Base-by-base conservation (phyloP, 2,888 invertebrate species). In the Cecidostiba fungosa region DNA sequence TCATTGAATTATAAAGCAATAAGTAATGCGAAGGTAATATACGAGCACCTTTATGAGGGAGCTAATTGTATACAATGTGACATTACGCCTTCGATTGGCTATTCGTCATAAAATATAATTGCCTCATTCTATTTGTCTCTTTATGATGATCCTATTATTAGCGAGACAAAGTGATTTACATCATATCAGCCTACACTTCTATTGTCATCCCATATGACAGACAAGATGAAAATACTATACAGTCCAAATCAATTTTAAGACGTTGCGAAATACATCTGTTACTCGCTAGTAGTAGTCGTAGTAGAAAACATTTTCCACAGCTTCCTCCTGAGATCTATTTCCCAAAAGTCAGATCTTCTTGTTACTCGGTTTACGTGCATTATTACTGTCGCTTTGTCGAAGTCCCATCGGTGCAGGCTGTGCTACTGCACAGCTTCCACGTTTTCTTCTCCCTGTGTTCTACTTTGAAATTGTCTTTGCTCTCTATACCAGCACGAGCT, bases 391-490 rank as follows among this genome's bases (percentile, higher is more conserved):
- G 50, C 50, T 50, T 50, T 50, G 50, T 50, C 50, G 66, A 78
- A 43, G 69, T 66, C 78, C 78, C 76, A 69, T 43, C 66, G 69
- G 47, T 43, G 43, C 6, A 62, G 6, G 16, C 10, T 32, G 43
- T n/a, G 4, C n/a, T n/a, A n/a, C n/a, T n/a, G n/a, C n/a, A n/a
- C 39, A 62, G 62, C 29, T 43, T 78, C n/a, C 50, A 70, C 70
- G 50, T 70, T 70, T 70, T 19, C 19, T 62, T 23, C 23, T 10
- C 26, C 16, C 12, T 10, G 12, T 66, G 78, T 36, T 29, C 80
- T 80, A 72, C 80, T 80, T 80, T 26, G 80, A 72, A 80, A 80
- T 73, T 69, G 72, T 78, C 47, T 77, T 77, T 59, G 47, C 69
- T 16, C 50, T 32, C 50, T 54, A 5, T 3, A 4, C 6, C 10